Percentiles rank a stretch among this genome's conserved stretches.
Conservation (phyloP, 2,888 invertebrate genomes). For the Resseliella maxima region DNA sequence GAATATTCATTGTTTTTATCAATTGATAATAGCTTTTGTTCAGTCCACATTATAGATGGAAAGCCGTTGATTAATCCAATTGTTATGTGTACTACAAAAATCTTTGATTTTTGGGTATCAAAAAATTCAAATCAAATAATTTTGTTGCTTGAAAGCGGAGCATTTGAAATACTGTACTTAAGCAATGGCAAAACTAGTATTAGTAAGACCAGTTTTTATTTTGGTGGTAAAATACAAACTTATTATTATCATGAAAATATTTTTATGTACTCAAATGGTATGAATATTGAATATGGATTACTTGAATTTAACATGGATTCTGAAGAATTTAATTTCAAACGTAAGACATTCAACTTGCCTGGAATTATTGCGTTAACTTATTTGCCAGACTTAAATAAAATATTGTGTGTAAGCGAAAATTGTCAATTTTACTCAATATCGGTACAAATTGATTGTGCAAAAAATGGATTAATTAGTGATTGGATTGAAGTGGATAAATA, state of each 20-base stretch:
- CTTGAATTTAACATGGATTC: background rate
- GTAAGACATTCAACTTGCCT: background rate
- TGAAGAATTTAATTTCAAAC: background rate
- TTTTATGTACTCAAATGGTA: conserved; percentile 45
- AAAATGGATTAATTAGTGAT: background rate
- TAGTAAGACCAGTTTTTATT: background rate
- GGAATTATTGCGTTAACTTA: conserved; percentile 33
- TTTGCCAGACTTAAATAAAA: background rate
- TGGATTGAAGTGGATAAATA: background rate
- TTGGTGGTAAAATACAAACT: conserved; percentile 1
- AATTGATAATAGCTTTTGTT: conserved; percentile 40
- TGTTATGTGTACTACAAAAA: background rate
- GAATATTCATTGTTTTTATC: conserved; percentile 26
- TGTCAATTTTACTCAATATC: conserved; percentile 10
- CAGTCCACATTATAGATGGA: background rate
- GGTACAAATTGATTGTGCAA: background rate
- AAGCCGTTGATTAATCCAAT: background rate
- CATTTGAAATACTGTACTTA: background rate
- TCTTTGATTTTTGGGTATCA: background rate
- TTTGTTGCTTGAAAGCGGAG: conserved; percentile 11
- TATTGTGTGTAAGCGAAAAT: conserved; percentile 49
- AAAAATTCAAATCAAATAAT: background rate
- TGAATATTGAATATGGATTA: background rate
- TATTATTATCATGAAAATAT: background rate
- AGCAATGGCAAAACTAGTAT: background rate